phyloP scores from a whole-genome alignment of 2,888 invertebrate genomes.

The Strigamia maritima region DNA sequence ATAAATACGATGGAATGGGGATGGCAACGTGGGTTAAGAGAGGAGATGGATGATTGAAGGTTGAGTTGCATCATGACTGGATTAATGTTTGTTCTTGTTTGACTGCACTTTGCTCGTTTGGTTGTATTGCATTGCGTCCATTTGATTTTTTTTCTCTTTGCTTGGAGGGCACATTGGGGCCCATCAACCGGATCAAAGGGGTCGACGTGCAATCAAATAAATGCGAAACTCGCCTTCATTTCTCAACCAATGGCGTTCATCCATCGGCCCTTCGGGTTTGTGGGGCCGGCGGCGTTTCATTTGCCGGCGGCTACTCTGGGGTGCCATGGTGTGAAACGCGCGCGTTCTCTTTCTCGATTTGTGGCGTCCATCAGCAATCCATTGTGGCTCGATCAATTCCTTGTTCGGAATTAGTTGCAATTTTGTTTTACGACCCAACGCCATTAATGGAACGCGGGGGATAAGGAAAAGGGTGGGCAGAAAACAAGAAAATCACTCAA shows the following conservation, averaged over 20 bases:
- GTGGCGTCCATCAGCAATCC: background rate
- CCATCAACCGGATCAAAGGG: background rate
- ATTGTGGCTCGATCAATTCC: background rate
- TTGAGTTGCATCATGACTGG: background rate
- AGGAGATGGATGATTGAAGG: background rate
- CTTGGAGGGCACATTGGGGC: background rate
- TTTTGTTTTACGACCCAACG: background rate
- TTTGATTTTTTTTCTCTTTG: background rate
- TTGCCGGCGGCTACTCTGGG: background rate
- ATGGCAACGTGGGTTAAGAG: background rate
- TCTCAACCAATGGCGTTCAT: background rate
- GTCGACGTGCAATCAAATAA: background rate
- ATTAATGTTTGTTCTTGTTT: background rate
- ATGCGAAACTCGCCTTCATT: background rate
- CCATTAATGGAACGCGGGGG: background rate
- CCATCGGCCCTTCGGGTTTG: background rate
- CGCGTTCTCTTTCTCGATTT: background rate
- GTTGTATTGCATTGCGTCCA: background rate
- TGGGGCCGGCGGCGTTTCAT: background rate
- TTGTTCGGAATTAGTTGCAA: background rate
- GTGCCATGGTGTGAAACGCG: background rate
- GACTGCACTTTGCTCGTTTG: background rate
- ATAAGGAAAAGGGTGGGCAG: background rate
- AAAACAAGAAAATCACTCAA: background rate
- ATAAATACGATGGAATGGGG: background rate